Conservation (phyloP, 2,113 vertebrate genomes). For the Centropristis striata region DNA sequence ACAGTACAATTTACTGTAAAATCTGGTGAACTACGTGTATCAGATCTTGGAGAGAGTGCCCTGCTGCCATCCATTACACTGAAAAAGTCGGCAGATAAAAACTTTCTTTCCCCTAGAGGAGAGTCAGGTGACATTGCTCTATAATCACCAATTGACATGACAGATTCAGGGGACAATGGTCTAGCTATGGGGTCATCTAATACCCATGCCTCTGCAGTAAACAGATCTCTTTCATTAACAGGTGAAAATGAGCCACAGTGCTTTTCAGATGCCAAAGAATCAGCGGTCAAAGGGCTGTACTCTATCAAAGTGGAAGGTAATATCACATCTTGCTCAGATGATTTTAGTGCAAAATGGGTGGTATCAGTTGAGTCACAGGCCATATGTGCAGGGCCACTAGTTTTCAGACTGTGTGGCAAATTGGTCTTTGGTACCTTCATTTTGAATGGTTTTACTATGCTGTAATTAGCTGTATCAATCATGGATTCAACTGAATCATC, state of each 20-base stretch:
- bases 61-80: slow-evolving; percentile 13
- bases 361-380: slow-evolving; percentile 70
- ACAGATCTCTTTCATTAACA: slow-evolving; percentile 22
- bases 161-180: slow-evolving; percentile 72
- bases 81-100: slow-evolving; percentile 37
- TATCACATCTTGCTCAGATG: slow-evolving; percentile 15
- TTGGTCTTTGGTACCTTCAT: slow-evolving; percentile 1
- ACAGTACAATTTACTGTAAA: slow-evolving; percentile 4
- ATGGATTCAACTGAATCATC: slow-evolving; percentile 61
- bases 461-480: slow-evolving; percentile 33
- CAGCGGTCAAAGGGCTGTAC: slow-evolving; percentile 25
- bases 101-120: slow-evolving; percentile 7
- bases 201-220: slow-evolving; percentile 29
- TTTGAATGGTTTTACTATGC: slow-evolving; percentile 51
- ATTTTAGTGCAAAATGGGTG: slow-evolving; percentile 8
- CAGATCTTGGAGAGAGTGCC: slow-evolving; percentile 31
- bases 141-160: slow-evolving; percentile 74
- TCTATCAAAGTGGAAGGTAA: slow-evolving; percentile 24
- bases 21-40: slow-evolving; percentile 41
- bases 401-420: slow-evolving; percentile 8
- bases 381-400: slow-evolving; percentile 31
- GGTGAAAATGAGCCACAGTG: slow-evolving; percentile 30
- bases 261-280: slow-evolving; percentile 35
- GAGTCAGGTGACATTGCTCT: slow-evolving; percentile 75
- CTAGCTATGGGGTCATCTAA: slow-evolving; percentile 43